A percentile compares a stretch with the other conserved stretches of the same genome.
phyloP scores from a whole-genome alignment of 2,113 vertebrate genomes.

The Melanotaenia duboulayi region DNA sequence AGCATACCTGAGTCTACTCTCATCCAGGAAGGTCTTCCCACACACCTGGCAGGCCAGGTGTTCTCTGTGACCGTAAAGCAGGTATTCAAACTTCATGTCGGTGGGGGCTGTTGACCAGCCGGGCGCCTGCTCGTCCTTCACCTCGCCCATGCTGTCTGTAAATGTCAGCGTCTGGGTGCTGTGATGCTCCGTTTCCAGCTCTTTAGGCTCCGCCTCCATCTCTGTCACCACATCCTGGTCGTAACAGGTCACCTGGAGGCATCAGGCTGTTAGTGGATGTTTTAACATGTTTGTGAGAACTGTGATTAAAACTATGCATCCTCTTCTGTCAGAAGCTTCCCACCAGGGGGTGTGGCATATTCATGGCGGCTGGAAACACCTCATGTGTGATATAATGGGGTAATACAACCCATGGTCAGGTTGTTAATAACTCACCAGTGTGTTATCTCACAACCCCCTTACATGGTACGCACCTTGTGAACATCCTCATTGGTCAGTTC shows the following conservation, averaged over 20 bases:
- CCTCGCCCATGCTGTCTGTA: conserved; percentile 90
- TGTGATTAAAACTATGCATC: no score
- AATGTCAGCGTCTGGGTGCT: conserved; percentile 92
- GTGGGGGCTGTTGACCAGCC: conserved; percentile 81
- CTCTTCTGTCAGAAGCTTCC: no score
- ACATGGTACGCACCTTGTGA: conserved; percentile 87
- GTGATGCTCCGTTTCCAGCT: conserved; percentile 85
- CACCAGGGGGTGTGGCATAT: no score
- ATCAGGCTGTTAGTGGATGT: background rate
- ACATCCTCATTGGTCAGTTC: conserved; percentile 95
- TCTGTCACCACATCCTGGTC: conserved; percentile 92
- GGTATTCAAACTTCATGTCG: conserved; percentile 98
- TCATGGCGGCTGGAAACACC: no score
- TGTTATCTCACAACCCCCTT: no score
- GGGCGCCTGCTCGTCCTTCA: conserved; percentile 77
- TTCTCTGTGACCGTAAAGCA: conserved; percentile 94
- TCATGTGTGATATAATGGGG: no score
- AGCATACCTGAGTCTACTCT: conserved; percentile 86
- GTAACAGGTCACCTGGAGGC: conserved; percentile 87
- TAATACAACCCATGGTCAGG: no score
- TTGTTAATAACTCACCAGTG: no score
- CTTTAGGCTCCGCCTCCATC: conserved; percentile 91
- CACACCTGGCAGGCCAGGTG: conserved; percentile 94
- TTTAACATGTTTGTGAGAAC: no score
- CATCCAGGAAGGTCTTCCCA: conserved; percentile 95